These are phyloP conservation scores for Pelosia muscerda DNA, from an alignment of 2,888 invertebrate species.

Conservation along the genomic window DNA sequence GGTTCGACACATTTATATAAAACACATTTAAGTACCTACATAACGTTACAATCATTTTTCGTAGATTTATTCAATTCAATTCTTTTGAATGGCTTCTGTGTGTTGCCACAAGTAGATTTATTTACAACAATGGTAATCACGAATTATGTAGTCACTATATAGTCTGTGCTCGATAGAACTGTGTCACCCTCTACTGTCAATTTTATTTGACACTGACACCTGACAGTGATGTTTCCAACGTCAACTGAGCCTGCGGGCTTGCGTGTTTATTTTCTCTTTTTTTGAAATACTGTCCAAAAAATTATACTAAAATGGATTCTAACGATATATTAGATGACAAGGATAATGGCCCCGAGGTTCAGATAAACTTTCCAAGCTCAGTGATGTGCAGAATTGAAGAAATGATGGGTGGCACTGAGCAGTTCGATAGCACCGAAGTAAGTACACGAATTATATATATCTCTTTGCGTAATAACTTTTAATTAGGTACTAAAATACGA, in stretches of 20 bases:
- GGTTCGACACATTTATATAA: too few relatives aligned
- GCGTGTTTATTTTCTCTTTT: slow-evolving; percentile 22
- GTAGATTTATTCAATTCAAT: too few relatives aligned
- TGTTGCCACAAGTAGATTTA: too few relatives aligned
- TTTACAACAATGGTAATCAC: too few relatives aligned
- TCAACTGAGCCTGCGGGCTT: slow-evolving; percentile 32
- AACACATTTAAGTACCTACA: too few relatives aligned
- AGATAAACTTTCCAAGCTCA: slow-evolving; percentile 91
- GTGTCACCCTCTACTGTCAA: not conserved
- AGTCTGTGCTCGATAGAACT: too few relatives aligned
- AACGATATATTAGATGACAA: slow-evolving; percentile 76
- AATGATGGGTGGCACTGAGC: slow-evolving; percentile 96
- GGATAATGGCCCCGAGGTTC: slow-evolving; percentile 79
- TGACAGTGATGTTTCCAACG: slow-evolving; percentile 30
- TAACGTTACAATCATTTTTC: too few relatives aligned
- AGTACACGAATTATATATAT: slow-evolving; percentile 31
- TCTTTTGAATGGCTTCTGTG: too few relatives aligned
- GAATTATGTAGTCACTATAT: too few relatives aligned
- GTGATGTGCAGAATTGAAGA: slow-evolving; percentile 96
- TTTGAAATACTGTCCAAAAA: slow-evolving; percentile 24
- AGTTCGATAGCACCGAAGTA: slow-evolving; percentile 91
- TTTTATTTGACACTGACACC: slow-evolving; percentile 22
- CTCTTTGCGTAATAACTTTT: not conserved
- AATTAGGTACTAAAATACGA: not conserved
- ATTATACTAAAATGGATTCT: slow-evolving; percentile 68